Evolutionary conservation across 2,113 vertebrate genomes (phyloP), one percentile per base, ranked within the genome.

Genomic region (Monarcha castaneiventris): DNA sequence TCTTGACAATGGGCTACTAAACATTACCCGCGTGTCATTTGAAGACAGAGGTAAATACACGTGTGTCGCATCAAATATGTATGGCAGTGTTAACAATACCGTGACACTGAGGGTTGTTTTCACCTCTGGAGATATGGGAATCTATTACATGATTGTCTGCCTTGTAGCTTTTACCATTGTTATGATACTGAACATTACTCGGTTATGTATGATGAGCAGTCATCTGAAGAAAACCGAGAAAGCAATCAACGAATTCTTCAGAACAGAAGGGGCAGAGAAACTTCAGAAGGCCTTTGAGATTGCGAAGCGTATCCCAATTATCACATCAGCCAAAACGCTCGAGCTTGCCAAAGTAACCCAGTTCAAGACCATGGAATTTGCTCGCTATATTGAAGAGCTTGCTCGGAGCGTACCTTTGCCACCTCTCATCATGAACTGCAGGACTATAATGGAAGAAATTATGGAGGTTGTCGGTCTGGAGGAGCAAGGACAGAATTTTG

Each of bases 201-300:
- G 99, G 54, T 98, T 99, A 43, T 99, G 99, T 97, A 99, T 99
- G 99, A 99, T 99, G 99, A 99, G 99, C 98, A 99, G 99, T 97
- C 99, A 99, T 96, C 97, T 99, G 89, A 99, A 99, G 98, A 99
- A 99, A 98, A 99, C 99, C 0, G 99, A 99, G 98, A 99, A 99
- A 94, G 99, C 99, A 87, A 99, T 99, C 96, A 99, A 99, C 10
- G 99, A 99, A 33, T 99, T 99, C 97, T 99, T 99, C 97, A 98
- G 99, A 97, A 99, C 99, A 6, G 99, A 99, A 97, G 99, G 99
- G 10, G 99, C 99, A 5, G 99, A 99, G 98, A 99, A 99, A 97
- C 98, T 99, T 86, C 99, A 99, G 76, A 99, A 99, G 94, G 99
- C 99, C 7, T 99, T 99, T 25, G 99, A 99, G 98, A 99, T 99